phyloP scores from a whole-genome alignment of 2,113 vertebrate species.

The Gnathonemus echidnorhynchus region DNA sequence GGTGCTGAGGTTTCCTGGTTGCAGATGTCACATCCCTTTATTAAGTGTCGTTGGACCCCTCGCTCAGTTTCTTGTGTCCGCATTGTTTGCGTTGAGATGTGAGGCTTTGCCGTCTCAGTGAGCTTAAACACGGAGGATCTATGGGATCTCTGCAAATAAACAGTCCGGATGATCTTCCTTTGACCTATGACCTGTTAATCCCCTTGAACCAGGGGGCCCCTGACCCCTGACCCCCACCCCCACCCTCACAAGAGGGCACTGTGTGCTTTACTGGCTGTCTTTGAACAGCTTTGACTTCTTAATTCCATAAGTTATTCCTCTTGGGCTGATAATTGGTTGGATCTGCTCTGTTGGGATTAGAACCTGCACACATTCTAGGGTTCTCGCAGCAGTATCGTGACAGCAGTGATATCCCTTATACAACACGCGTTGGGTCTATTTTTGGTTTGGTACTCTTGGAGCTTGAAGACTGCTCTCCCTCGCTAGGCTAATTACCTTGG shows the following conservation, averaged over 20 bases:
- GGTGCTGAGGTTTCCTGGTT: background rate
- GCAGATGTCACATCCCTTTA: background rate
- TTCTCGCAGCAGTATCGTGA: background rate
- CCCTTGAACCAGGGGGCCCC: background rate
- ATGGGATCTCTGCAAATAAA: background rate
- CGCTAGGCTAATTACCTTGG: constrained; percentile 35
- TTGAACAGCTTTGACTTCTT: background rate
- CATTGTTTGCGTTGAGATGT: background rate
- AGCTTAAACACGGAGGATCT: background rate
- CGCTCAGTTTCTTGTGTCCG: background rate
- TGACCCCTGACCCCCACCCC: no score
- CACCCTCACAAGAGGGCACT: no score
- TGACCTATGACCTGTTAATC: constrained; percentile 3
- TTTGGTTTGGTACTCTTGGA: background rate
- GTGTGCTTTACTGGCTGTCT: background rate
- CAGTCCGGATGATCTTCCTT: background rate
- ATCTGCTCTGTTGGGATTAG: background rate
- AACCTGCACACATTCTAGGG: background rate
- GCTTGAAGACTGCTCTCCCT: background rate
- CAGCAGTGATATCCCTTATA: background rate
- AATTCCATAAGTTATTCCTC: background rate
- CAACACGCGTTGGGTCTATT: background rate
- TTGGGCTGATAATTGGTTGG: background rate
- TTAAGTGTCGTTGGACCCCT: background rate
- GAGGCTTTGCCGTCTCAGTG: background rate